A percentile compares a stretch with the other conserved stretches of the same genome.
phyloP scores from a whole-genome alignment of 2,888 invertebrate species.

The Orthosia gracilis region DNA sequence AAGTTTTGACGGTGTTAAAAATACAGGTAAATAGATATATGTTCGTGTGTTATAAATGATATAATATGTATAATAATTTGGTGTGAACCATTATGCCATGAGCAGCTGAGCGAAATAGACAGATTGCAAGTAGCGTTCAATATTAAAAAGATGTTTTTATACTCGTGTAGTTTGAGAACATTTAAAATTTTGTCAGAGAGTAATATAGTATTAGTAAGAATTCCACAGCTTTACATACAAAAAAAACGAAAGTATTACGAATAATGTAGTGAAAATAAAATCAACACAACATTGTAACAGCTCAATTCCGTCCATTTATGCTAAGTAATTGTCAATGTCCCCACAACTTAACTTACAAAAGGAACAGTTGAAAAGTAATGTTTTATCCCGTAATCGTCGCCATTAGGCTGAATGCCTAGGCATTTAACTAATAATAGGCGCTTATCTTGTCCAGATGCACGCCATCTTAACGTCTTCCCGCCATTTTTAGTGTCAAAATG shows the following conservation, averaged over 20 bases:
- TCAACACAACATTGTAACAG: constrained; percentile 22
- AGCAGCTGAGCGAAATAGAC: too few species aligned
- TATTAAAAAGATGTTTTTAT: too few species aligned
- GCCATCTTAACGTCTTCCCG: constrained; percentile 47
- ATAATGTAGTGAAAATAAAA: constrained; percentile 28
- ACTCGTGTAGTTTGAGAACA: too few species aligned
- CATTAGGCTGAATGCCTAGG: constrained; percentile 61
- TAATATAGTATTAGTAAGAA: background rate
- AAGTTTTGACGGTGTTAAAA: too few species aligned
- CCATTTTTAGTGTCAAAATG: constrained; percentile 58
- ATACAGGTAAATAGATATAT: too few species aligned
- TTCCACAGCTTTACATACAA: background rate
- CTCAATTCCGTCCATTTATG: constrained; percentile 18
- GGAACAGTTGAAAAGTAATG: constrained; percentile 48
- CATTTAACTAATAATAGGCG: constrained; percentile 56
- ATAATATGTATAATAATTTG: too few species aligned
- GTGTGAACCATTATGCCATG: too few species aligned
- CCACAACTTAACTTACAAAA: constrained; percentile 36
- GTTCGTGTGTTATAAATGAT: too few species aligned
- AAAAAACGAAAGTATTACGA: background rate
- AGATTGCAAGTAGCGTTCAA: too few species aligned
- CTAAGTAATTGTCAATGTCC: constrained; percentile 50
- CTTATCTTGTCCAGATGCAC: constrained; percentile 55
- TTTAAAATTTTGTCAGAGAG: too few species aligned
- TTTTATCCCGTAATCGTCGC: constrained; percentile 51